Percentiles rank a stretch among this genome's conserved stretches.
Evolutionary conservation across 2,888 invertebrate genomes (phyloP).

Genomic region (Acrocera orbiculus): DNA sequence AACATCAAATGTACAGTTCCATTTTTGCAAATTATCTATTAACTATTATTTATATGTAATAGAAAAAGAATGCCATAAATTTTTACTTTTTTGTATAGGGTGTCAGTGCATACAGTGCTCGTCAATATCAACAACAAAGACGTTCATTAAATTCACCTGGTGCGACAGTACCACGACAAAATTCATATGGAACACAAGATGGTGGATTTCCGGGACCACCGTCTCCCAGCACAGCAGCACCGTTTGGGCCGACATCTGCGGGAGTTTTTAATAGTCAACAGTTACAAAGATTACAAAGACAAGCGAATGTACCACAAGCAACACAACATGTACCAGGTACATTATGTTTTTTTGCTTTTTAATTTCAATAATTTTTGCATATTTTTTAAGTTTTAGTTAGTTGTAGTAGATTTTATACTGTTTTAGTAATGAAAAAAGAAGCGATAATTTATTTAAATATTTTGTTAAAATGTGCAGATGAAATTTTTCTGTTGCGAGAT

Average conservation of each 20-base stretch:
- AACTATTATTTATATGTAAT: too few species aligned
- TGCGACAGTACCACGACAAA: conserved; percentile 26
- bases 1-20: too few species aligned
- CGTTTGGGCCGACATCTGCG: conserved; percentile 17
- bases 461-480: too few species aligned
- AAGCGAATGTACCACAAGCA: conserved; percentile 29
- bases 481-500: too few species aligned
- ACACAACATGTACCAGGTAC: conserved; percentile 32
- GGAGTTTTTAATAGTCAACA: conserved; percentile 24
- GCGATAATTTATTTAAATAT: too few species aligned
- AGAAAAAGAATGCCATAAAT: not conserved
- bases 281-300: conserved; percentile 28
- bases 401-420: not conserved
- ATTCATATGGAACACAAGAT: conserved; percentile 21
- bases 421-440: not conserved
- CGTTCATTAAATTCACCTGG: conserved; percentile 29
- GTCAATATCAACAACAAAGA: conserved; percentile 26
- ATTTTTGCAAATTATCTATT: too few species aligned
- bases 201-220: conserved; percentile 20
- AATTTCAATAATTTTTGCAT: not conserved
- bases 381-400: not conserved
- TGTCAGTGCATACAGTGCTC: conserved; percentile 22
- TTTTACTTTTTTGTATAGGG: conserved; percentile 14
- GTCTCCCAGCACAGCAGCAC: conserved; percentile 24
- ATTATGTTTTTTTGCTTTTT: not conserved